Conservation (phyloP, 2,113 vertebrate genomes). For the Zapornia atra region DNA sequence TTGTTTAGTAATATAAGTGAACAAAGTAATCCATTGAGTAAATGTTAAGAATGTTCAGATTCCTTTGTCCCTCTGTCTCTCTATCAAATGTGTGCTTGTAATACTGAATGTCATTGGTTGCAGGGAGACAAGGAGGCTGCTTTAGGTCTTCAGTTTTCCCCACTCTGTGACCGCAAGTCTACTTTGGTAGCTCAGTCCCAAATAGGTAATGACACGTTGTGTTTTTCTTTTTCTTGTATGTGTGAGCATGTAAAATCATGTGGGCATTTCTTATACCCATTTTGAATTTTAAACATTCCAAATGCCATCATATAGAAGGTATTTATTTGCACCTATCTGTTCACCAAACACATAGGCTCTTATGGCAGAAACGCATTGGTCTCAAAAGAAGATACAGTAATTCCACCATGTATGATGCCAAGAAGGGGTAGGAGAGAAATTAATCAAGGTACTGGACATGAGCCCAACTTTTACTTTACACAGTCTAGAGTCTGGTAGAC, state of each 20-base stretch:
- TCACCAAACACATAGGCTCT: not conserved
- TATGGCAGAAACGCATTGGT: not conserved
- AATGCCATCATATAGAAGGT: not conserved
- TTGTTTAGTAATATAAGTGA: not conserved
- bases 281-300: not conserved
- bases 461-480: not conserved
- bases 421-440: not conserved
- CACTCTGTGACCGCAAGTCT: conserved; percentile 94
- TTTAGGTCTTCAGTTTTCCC: conserved; percentile 93
- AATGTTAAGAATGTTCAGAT: not conserved
- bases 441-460: not conserved
- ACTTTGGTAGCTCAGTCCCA: conserved; percentile 97
- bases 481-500: not conserved
- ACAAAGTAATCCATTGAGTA: not conserved
- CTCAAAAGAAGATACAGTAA: not conserved
- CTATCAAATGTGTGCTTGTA: not conserved
- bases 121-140: conserved; percentile 96
- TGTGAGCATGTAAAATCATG: not conserved
- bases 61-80: not conserved
- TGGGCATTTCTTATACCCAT: not conserved
- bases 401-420: not conserved
- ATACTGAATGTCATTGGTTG: conserved; percentile 43
- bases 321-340: not conserved
- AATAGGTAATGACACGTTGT: conserved; percentile 84
- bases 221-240: not conserved